Percentiles rank a stretch among this genome's conserved stretches.
Evolutionary conservation across 1,140 invertebrate genomes (phyloP).

Genomic region (Cataglyphis hispanica): DNA sequence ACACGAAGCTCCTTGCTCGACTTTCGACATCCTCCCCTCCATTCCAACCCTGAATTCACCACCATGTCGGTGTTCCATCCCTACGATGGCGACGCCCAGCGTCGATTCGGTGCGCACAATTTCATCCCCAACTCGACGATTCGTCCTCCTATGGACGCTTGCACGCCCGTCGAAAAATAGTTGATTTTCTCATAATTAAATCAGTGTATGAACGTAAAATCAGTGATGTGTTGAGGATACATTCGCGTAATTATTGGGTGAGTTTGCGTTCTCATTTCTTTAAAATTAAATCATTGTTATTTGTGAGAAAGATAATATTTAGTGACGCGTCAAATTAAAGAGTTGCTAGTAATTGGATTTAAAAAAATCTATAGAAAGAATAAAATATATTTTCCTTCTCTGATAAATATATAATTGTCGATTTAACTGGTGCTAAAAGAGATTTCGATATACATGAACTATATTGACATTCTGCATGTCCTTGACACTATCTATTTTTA

Average conservation of each 20-base stretch:
- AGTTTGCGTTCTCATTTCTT: slow-evolving; percentile 5
- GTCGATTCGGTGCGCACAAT: slow-evolving; percentile 65
- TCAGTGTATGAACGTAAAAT: slow-evolving; percentile 33
- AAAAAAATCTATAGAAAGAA: not conserved
- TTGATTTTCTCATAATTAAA: slow-evolving; percentile 22
- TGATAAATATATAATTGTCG: not conserved
- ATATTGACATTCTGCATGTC: not conserved
- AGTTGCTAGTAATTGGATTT: not conserved
- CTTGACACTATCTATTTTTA: slow-evolving; percentile 39
- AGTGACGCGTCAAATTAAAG: not conserved
- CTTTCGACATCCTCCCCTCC: slow-evolving; percentile 58
- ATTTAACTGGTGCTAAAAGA: not conserved
- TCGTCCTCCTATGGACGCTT: slow-evolving; percentile 46
- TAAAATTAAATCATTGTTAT: not conserved
- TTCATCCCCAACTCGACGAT: slow-evolving; percentile 54
- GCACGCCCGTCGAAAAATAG: slow-evolving; percentile 22
- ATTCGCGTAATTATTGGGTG: slow-evolving; percentile 2
- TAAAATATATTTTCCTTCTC: not conserved
- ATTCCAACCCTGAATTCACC: slow-evolving; percentile 58
- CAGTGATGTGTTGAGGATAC: not conserved
- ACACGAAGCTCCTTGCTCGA: slow-evolving; percentile 71
- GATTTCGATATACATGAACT: not conserved
- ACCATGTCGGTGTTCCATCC: slow-evolving; percentile 78
- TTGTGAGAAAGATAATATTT: not conserved
- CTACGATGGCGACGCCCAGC: slow-evolving; percentile 85